These are phyloP conservation scores for Unio delphinus DNA, from an alignment of 2,888 invertebrate species.

Conservation along the genomic window DNA sequence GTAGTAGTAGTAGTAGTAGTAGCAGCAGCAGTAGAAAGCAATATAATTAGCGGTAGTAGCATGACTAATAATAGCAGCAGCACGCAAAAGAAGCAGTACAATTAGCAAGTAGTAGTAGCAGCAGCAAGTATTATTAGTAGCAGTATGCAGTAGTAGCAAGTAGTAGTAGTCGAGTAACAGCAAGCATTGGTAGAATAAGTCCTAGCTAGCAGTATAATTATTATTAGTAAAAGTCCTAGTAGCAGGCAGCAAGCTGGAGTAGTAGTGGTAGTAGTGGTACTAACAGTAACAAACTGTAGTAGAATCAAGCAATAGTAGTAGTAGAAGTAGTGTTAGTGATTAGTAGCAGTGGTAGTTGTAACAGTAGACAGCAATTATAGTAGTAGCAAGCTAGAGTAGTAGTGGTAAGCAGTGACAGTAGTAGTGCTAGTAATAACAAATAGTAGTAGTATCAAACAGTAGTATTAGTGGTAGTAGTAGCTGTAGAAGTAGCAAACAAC, in stretches of 20 bases:
- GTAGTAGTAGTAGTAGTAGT: no score
- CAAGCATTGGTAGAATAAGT: background rate
- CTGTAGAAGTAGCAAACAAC: conserved; percentile 1
- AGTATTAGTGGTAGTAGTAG: conserved; percentile 8
- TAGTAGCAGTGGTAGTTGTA: conserved; percentile 7
- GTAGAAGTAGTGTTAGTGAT: background rate
- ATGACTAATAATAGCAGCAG: no score
- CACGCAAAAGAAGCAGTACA: no score
- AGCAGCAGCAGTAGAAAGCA: background rate
- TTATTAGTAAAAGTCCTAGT: background rate
- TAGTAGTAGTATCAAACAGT: conserved; percentile 4
- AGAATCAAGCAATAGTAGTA: conserved; percentile 1
- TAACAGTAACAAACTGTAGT: no score
- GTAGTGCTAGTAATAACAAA: background rate
- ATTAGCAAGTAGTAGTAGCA: no score
- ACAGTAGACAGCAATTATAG: background rate
- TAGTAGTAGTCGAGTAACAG: no score
- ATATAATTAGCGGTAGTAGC: no score
- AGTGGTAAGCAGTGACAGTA: conserved; percentile 4
- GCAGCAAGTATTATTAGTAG: no score
- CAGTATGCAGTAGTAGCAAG: background rate
- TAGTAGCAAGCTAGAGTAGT: background rate
- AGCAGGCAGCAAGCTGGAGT: conserved; percentile 1
- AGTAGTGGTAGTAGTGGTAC: background rate
- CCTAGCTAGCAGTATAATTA: no score